These are phyloP conservation scores for Embidobia sp. DNA, from an alignment of 2,888 invertebrate genomes.

Conservation along the genomic window DNA sequence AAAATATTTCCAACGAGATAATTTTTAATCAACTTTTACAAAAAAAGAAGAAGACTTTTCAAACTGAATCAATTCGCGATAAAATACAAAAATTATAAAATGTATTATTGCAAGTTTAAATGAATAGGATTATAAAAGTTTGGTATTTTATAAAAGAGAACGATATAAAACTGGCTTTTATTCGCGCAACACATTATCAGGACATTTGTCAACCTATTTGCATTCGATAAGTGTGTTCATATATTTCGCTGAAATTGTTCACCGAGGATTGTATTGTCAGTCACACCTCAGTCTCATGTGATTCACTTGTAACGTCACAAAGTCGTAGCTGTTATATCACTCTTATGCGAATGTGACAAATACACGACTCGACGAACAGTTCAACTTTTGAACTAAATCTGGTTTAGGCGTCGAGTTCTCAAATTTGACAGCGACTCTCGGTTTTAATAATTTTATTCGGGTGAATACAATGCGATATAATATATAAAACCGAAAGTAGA, in stretches of 20 bases:
- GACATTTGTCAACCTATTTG: conserved; percentile 28
- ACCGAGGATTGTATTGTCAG: conserved; percentile 40
- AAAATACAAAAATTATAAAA: too few relatives aligned
- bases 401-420: conserved; percentile 33
- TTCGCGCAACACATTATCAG: conserved; percentile 12
- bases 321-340: conserved; percentile 42
- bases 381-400: conserved; percentile 50
- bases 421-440: conserved; percentile 30
- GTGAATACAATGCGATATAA: too few relatives aligned
- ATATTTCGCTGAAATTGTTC: conserved; percentile 34
- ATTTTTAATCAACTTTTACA: too few relatives aligned
- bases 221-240: conserved; percentile 36
- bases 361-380: conserved; percentile 25
- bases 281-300: conserved; percentile 36
- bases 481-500: too few relatives aligned
- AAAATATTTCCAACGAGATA: too few relatives aligned
- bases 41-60: too few relatives aligned
- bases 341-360: conserved; percentile 44
- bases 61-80: too few relatives aligned
- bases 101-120: too few relatives aligned
- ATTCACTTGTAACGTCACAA: conserved; percentile 53
- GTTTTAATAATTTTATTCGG: conserved; percentile 8
- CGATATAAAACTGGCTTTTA: not conserved
- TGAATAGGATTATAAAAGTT: not conserved
- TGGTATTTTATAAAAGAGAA: too few relatives aligned